phyloP scores from a whole-genome alignment of 2,888 invertebrate species.

The Thecocarcelia acutangulata region DNA sequence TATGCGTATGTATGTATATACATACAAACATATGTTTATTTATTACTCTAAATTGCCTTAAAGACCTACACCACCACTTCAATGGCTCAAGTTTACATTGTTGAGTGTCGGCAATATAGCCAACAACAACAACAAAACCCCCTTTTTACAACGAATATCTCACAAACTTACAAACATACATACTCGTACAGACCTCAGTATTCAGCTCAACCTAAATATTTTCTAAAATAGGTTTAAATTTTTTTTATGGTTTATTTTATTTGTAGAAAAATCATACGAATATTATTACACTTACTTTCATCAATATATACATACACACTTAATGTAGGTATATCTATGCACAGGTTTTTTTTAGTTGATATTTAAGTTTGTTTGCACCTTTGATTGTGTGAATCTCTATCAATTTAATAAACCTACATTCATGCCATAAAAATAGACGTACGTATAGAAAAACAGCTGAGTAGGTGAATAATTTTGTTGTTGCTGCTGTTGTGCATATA shows the following conservation, averaged over 20 bases:
- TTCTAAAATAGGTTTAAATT: conserved; percentile 24
- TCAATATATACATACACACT: background rate
- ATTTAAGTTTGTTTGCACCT: conserved; percentile 34
- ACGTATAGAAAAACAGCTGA: conserved; percentile 18
- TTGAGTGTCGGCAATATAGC: no score
- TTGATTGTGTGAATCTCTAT: conserved; percentile 44
- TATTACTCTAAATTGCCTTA: conserved; percentile 25
- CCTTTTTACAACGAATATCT: no score
- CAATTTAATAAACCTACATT: conserved; percentile 27
- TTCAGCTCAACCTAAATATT: background rate
- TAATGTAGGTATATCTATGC: no score
- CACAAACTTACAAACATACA: background rate
- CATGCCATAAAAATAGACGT: background rate
- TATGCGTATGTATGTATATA: no score
- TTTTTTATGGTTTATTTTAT: conserved; percentile 13
- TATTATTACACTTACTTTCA: background rate
- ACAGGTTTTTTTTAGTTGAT: background rate
- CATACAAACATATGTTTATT: no score
- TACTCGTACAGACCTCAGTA: background rate
- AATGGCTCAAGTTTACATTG: background rate
- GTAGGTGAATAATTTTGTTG: conserved; percentile 26
- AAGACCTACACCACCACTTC: background rate
- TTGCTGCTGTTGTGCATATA: conserved; percentile 4
- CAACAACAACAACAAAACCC: no score
- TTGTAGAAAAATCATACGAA: background rate